A percentile compares a stretch with the other conserved stretches of the same genome.
Evolutionary conservation across 2,113 vertebrate genomes (phyloP).

Genomic region (Gasterosteus aculeatus): DNA sequence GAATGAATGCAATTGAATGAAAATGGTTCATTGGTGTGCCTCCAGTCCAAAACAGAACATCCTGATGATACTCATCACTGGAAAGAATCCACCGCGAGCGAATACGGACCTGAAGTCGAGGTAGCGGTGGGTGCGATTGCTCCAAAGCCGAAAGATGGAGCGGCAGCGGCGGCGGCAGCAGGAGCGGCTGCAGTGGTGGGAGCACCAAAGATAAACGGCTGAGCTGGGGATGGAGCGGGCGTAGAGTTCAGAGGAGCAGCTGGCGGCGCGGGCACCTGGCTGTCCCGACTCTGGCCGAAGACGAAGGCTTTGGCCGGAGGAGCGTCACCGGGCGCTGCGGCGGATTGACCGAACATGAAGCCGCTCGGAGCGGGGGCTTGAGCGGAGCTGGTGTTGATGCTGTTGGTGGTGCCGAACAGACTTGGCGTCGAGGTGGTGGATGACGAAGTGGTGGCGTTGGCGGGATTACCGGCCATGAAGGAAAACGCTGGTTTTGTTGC

Average conservation of each 20-base stretch:
- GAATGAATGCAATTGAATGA: background rate
- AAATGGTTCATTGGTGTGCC: background rate
- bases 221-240: constrained; percentile 65
- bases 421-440: constrained; percentile 62
- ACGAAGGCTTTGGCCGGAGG: constrained; percentile 84
- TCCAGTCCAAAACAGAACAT: background rate
- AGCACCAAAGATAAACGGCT: constrained; percentile 87
- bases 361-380: constrained; percentile 53
- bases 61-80: no score
- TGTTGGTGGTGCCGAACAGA: constrained; percentile 79
- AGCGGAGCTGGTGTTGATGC: constrained; percentile 71
- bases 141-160: constrained; percentile 85
- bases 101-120: constrained; percentile 84
- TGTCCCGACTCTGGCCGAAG: constrained; percentile 88
- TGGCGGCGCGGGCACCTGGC: constrained; percentile 77
- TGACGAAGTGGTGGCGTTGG: constrained; percentile 69
- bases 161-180: constrained; percentile 40
- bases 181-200: constrained; percentile 72
- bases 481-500: constrained; percentile 85
- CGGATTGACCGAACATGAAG: constrained; percentile 89
- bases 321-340: constrained; percentile 74
- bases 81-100: background rate
- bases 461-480: constrained; percentile 84
- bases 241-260: constrained; percentile 66
- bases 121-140: constrained; percentile 80